Conservation (phyloP, 92 coral and sea anemone species). For the Nematostella vectensis region DNA sequence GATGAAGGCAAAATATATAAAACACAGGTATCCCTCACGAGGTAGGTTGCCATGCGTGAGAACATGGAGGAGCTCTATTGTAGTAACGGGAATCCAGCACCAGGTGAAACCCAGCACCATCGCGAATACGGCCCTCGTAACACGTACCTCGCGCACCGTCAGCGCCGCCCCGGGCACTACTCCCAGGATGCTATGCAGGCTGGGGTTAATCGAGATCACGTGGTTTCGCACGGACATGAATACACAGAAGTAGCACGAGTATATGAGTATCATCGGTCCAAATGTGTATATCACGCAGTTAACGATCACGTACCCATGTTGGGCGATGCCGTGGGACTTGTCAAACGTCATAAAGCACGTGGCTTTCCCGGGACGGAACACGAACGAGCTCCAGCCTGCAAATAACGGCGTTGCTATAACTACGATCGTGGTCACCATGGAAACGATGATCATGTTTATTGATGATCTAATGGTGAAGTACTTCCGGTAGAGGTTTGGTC, state of each 20-base stretch:
- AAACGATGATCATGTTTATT: conserved; percentile 6
- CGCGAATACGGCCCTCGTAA: conserved; percentile 25
- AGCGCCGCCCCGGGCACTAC: no score
- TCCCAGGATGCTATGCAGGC: not conserved
- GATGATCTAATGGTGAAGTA: conserved; percentile 25
- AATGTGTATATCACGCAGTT: conserved; percentile 12
- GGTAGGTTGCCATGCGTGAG: conserved; percentile 26
- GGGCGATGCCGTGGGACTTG: conserved; percentile 1
- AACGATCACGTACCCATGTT: conserved; percentile 6
- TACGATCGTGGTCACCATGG: conserved; percentile 6
- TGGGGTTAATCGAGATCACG: conserved; percentile 2
- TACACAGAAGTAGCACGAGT: conserved; percentile 26
- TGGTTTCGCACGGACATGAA: conserved; percentile 21
- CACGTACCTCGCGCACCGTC: conserved; percentile 28
- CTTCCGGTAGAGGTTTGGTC: conserved; percentile 15
- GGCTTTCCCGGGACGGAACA: conserved; percentile 37
- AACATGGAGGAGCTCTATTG: conserved; percentile 24
- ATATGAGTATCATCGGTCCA: conserved; percentile 22
- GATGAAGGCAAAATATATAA: conserved; percentile 23
- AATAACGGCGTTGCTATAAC: conserved; percentile 13
- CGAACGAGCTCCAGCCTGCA: conserved; percentile 15
- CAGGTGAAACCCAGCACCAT: conserved; percentile 27
- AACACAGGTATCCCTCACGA: conserved; percentile 23
- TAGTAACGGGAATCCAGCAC: conserved; percentile 35
- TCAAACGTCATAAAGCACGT: conserved; percentile 38